Evolutionary conservation across 2,888 invertebrate species (phyloP), one percentile per base, ranked within the genome.

Genomic region (Poecilus cupreus): DNA sequence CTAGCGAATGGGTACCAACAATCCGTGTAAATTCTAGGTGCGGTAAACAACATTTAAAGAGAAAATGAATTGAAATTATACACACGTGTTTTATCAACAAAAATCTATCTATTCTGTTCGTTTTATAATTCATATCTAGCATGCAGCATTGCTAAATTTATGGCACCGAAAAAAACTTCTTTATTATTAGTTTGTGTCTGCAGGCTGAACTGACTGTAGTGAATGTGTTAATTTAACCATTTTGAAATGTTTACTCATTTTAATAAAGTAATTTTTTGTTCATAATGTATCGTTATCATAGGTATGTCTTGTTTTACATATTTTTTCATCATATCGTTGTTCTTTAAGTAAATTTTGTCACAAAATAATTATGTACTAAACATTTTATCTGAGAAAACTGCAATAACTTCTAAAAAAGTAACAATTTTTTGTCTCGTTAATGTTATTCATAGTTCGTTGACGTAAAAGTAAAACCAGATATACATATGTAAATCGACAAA

Each of bases 361-460:
- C 16, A 37, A 64, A 37, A 32, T 37, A 3, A 16, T 16, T 24
- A n/a, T 24, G 24, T 20, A 20, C 11, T 13, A 26, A 26, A 64
- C 3, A 64, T n/a, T 64, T 64, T 32, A 13, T 16, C 16, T 32
- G 16, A n/a, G 3, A 39, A 8, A 10, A 5, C 39, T 39, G 10
- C 4, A 39, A 11, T 39, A 11, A 39, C 26, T 26, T 26, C 5
- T 26, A 26, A 26, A 26, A 39, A 39, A 39, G 39, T 57, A n/a
- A n/a, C n/a, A 22, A 57, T 57, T 57, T 57, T 57, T 57, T 57
- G 57, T 57, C 20, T 18, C 8, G 11, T 57, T 57, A 64, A 64
- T 49, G 64, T 37, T 37, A 64, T 64, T 64, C 64, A 64, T 64
- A 64, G 64, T 64, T 16, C 64, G 18, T 64, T 64, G 64, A 64